Conservation (phyloP, 2,113 vertebrate species). For the Scopus umbretta region DNA sequence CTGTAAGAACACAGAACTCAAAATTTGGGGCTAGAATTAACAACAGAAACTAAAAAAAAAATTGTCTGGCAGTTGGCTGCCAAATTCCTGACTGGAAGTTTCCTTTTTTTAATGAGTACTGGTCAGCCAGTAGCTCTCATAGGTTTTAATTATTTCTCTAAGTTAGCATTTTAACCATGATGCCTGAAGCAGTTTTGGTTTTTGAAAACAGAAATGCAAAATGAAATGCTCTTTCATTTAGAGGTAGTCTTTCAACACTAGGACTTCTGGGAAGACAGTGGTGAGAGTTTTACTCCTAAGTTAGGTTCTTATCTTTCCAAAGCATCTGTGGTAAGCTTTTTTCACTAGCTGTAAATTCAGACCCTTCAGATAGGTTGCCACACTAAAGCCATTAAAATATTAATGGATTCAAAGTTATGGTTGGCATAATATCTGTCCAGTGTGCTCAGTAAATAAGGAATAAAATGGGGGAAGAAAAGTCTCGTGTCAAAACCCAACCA, state of each 20-base stretch:
- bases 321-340: neutral
- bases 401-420: neutral
- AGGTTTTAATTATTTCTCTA: neutral
- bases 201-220: neutral
- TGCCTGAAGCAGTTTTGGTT: neutral
- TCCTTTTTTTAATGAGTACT: neutral
- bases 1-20: neutral
- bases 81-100: neutral
- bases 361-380: neutral
- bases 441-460: neutral
- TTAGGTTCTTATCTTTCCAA: neutral
- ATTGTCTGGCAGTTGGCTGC: neutral
- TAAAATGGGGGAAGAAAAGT: neutral
- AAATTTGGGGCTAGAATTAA: neutral
- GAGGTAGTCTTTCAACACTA: neutral
- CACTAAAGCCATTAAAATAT: neutral
- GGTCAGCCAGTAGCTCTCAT: neutral
- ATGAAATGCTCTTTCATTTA: neutral
- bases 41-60: neutral
- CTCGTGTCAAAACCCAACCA: neutral
- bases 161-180: neutral
- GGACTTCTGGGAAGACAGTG: neutral
- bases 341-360: neutral
- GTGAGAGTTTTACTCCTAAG: neutral
- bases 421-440: neutral